Evolutionary conservation across 2,888 invertebrate genomes (phyloP).

Genomic region (Athripsodes cinereus): DNA sequence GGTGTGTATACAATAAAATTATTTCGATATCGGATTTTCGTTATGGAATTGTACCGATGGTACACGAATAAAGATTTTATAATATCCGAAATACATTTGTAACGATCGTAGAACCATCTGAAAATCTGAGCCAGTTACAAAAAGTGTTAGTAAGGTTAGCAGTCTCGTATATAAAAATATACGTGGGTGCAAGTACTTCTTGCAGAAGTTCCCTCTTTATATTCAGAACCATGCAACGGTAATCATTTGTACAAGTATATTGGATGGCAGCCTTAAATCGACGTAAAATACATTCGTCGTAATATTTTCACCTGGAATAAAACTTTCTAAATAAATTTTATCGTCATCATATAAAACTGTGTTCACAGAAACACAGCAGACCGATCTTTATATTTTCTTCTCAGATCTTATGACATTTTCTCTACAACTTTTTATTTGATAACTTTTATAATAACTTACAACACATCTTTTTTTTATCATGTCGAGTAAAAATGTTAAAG

Average conservation of each 20-base stretch:
- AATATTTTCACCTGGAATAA: conserved; percentile 10
- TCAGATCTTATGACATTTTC: conserved; percentile 7
- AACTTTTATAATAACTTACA: conserved; percentile 10
- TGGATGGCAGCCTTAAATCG: background rate
- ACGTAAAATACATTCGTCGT: conserved; percentile 3
- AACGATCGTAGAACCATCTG: too few species aligned
- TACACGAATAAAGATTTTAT: too few species aligned
- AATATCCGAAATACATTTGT: too few species aligned
- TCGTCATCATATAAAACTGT: conserved; percentile 7
- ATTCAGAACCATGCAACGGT: background rate
- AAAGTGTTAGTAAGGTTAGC: too few species aligned
- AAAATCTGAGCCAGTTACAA: too few species aligned
- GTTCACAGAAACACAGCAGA: background rate
- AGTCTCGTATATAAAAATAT: too few species aligned
- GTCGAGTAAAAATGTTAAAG: too few species aligned
- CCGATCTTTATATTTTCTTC: conserved; percentile 8
- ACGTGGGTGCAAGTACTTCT: too few species aligned
- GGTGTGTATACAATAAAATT: too few species aligned
- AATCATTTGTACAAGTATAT: background rate
- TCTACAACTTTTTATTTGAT: conserved; percentile 15
- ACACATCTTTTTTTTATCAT: too few species aligned
- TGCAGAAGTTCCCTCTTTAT: background rate
- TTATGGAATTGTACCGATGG: too few species aligned
- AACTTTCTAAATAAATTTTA: conserved; percentile 14
- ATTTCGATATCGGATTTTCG: too few species aligned